Conservation (phyloP, 2,888 invertebrate genomes). For the Scaptomyza flava region DNA sequence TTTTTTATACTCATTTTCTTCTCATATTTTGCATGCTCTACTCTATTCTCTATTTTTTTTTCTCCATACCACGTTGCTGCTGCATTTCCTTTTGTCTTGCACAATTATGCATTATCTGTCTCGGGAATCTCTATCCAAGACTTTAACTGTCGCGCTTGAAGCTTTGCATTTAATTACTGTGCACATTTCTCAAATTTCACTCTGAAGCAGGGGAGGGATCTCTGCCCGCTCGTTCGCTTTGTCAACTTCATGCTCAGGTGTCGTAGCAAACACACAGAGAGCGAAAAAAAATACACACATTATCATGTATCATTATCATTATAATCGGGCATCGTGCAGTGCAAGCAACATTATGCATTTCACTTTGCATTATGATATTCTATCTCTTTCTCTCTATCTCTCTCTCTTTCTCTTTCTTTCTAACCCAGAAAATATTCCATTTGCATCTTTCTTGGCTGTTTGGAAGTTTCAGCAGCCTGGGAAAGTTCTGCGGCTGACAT, state of each 20-base stretch:
- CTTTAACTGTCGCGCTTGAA: conserved; percentile 58
- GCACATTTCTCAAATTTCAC: conserved; percentile 77
- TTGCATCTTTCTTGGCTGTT: conserved; percentile 2
- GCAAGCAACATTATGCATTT: conserved; percentile 72
- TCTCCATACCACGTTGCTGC: background rate
- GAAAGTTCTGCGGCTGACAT: conserved; percentile 64
- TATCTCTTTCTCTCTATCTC: background rate
- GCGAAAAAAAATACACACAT: conserved; percentile 37
- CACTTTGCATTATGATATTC: conserved; percentile 55
- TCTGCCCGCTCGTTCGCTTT: conserved; percentile 4
- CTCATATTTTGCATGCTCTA: conserved; percentile 73
- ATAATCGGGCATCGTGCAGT: conserved; percentile 58
- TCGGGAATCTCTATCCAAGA: conserved; percentile 39
- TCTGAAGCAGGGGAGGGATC: background rate
- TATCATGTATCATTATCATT: conserved; percentile 72
- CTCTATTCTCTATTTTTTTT: background rate
- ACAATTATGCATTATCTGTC: conserved; percentile 74
- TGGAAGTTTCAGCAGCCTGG: conserved; percentile 36
- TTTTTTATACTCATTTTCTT: conserved; percentile 20
- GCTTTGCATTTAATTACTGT: conserved; percentile 74
- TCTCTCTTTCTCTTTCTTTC: conserved; percentile 1
- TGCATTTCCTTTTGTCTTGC: conserved; percentile 68
- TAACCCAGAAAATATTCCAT: background rate
- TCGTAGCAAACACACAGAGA: conserved; percentile 32
- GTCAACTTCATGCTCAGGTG: conserved; percentile 57